Evolutionary conservation across 2,888 invertebrate genomes (phyloP), one percentile per base, ranked within the genome.

Genomic region (Drosophila cognata): DNA sequence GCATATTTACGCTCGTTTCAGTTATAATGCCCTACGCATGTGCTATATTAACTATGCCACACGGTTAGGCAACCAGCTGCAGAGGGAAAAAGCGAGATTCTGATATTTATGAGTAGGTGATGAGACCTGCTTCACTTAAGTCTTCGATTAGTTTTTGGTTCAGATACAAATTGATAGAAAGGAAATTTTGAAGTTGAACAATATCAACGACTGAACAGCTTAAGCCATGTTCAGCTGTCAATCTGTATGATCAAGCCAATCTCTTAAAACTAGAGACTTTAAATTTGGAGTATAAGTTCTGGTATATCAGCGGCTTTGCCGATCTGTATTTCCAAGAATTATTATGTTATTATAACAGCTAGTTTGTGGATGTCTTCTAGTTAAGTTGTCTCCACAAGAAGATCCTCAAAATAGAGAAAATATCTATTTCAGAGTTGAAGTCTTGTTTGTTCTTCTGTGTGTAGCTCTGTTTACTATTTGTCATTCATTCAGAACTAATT

Each of bases 1-100:
- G 88, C 87, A 85, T 85, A 89, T 88, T 88, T 88, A 84, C 88
- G 88, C 79, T 76, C 76, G 82, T 73, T 85, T 82, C 77, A 75
- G 70, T 74, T 69, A 58, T 56, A 69, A 28, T 60, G 36, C 69
- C 46, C 66, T 29, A 21, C 18, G 1, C 0, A 5, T 5, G 3
- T 33, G 31, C 50, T 46, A 50, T 11, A 43, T 58, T 18, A 52
- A 21, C 52, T 68, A 31, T 4, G 8, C 2, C 1, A 16, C 16
- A 1, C 31, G 0, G 1, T 61, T 41, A 28, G 25, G 41, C 4
- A 33, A 21, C 11, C 5, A 18, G 11, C n/a, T 25, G 11, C 1
- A 21, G 21, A 46, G 7, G 13, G 21, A 46, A 46, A 7, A 4
- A 4, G 6, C 16, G 7, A 7, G 16, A 21, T 33, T 52, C 2